A percentile compares a stretch with the other conserved stretches of the same genome.
These are phyloP conservation scores for Anastrepha ludens DNA, from an alignment of 1,140 invertebrate genomes.

Conservation along the genomic window DNA sequence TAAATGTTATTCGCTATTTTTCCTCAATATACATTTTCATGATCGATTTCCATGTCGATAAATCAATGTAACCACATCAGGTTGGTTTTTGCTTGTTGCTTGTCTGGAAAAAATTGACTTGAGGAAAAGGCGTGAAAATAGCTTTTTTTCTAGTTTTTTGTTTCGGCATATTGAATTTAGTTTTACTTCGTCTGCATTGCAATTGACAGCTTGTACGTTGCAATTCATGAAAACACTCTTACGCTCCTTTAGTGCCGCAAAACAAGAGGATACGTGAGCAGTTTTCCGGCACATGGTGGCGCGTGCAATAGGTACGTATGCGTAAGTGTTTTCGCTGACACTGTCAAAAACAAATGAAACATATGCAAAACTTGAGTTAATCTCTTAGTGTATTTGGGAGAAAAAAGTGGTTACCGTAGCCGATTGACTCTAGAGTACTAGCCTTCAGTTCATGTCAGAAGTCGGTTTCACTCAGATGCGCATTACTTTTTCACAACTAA, in stretches of 20 bases:
- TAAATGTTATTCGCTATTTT: slow-evolving; percentile 22
- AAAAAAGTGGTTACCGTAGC: background rate
- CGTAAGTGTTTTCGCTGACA: background rate
- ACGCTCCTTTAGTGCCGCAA: background rate
- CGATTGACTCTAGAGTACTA: no score
- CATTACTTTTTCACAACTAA: no score
- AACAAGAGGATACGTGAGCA: background rate
- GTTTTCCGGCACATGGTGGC: slow-evolving; percentile 5
- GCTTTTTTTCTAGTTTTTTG: background rate
- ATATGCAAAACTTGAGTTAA: background rate
- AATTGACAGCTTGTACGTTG: slow-evolving; percentile 23
- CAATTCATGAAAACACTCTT: background rate
- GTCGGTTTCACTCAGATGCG: no score
- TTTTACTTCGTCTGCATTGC: background rate
- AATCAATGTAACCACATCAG: slow-evolving; percentile 12
- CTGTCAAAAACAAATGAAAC: background rate
- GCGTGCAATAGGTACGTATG: background rate
- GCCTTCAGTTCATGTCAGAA: no score
- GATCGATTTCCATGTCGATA: slow-evolving; percentile 47
- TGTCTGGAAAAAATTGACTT: background rate
- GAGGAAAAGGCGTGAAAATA: slow-evolving; percentile 21
- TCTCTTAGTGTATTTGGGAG: background rate
- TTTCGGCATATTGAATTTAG: background rate
- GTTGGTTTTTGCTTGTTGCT: background rate
- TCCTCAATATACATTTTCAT: slow-evolving; percentile 48